phyloP scores from a whole-genome alignment of 2,113 vertebrate genomes.

The Labrus mixtus region DNA sequence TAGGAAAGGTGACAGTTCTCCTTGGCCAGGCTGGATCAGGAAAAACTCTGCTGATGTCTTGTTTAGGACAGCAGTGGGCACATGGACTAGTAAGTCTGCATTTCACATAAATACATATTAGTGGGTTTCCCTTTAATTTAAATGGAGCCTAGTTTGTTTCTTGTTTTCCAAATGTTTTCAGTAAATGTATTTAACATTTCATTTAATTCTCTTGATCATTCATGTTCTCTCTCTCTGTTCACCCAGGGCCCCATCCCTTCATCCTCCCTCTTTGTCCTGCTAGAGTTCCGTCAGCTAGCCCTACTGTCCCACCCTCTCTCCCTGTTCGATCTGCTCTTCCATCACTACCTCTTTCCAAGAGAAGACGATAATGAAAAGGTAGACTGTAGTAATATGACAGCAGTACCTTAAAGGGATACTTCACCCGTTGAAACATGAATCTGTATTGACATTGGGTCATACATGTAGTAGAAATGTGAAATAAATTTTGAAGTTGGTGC shows the following conservation, averaged over 20 bases:
- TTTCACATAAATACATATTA: neutral
- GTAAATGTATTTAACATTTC: no score
- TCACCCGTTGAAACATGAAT: no score
- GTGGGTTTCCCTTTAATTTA: no score
- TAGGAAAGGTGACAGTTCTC: conserved; percentile 81
- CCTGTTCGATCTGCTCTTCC: conserved; percentile 88
- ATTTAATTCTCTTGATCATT: neutral
- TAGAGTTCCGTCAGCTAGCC: conserved; percentile 92
- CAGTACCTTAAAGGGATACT: neutral
- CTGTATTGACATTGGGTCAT: no score
- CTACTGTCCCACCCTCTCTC: conserved; percentile 81
- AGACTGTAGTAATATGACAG: neutral
- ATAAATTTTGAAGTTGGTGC: no score
- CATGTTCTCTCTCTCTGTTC: neutral
- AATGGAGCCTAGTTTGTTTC: no score
- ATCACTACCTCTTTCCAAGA: conserved; percentile 81
- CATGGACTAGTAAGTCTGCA: conserved; percentile 60
- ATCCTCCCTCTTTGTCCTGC: conserved; percentile 87
- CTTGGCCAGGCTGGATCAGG: conserved; percentile 89
- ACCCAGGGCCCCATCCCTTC: conserved; percentile 78
- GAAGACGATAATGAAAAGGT: conserved; percentile 62
- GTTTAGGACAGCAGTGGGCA: conserved; percentile 88
- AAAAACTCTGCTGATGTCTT: conserved; percentile 87
- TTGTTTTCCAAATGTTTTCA: no score
- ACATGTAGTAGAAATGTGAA: no score